Evolutionary conservation across 1,140 invertebrate species (phyloP), one percentile per base, ranked within the genome.

Genomic region (Cydia fagiglandana): DNA sequence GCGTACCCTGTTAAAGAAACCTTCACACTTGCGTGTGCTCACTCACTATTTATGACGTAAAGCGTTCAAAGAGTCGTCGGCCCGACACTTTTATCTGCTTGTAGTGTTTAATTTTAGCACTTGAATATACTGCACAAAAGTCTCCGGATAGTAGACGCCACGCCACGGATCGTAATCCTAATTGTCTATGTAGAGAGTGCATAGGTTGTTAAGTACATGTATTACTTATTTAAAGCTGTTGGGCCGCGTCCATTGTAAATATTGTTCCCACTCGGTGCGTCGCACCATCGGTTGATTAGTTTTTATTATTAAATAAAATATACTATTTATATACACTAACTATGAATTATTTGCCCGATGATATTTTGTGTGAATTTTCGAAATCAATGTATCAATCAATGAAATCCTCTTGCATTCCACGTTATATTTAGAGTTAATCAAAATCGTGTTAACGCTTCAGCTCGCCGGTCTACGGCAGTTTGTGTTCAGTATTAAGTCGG

Each of bases 321-420:
- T 85, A 80, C 79, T 83, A 81, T 85, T 81, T 84, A 84, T 83
- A 84, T 82, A 86, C 80, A 83, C 73, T 86, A 85, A 81, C 79
- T 83, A 81, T 84, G 76, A 81, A 81, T 84, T 86, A 80, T 85
- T 81, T 78, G 80, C 84, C 85, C 79, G 79, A 81, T 84, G 80
- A 79, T 82, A 79, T 81, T 81, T 83, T 79, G 83, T 85, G 84
- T 86, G 81, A 78, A 56, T 56, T 77, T 68, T 76, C 66, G 50
- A 20, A 17, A 61, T 64, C 47, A 38, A 50, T 10, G 73, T 77
- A 76, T 78, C 78, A 10, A 10, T 41, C 78, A 10, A 10, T 41
- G 38, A 75, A 80, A 74, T 80, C 85, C 83, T 84, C 80, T 86
- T 87, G 87, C 87, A 88, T 88, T 88, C 87, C 87, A 88, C 81